Evolutionary conservation across 2,888 invertebrate species (phyloP), one percentile per base, ranked within the genome.

Genomic region (Glomeris marginata): DNA sequence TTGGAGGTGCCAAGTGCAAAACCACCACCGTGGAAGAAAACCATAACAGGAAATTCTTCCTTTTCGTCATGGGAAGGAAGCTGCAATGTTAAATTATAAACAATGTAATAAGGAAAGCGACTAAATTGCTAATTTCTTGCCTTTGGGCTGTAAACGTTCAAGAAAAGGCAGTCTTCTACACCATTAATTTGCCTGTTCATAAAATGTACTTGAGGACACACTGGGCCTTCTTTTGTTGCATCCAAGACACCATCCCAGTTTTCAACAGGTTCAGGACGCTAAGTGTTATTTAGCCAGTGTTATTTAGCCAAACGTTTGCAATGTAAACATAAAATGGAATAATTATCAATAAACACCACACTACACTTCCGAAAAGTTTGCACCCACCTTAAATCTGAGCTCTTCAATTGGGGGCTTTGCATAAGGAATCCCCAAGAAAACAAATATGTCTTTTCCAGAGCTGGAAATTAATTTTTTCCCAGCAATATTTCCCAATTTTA

Each of bases 261-360:
- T 16, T 47, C 47, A 11, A 40, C 47, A 16, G 40, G 40, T 15
- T 28, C n/a, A 10, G 47, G 47, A 21, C 40, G 47, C 47, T 47
- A 21, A 5, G 8, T 28, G 28, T 3, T 5, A 28, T 5, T 8
- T 8, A 8, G 8, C 8, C 8, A 28, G 8, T 5, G 3, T 3
- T n/a, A n/a, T n/a, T n/a, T n/a, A n/a, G n/a, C n/a, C n/a, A n/a
- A n/a, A n/a, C n/a, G n/a, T n/a, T n/a, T n/a, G n/a, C n/a, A n/a
- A n/a, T n/a, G n/a, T n/a, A n/a, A n/a, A n/a, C n/a, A n/a, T n/a
- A n/a, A n/a, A n/a, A n/a, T n/a, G n/a, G n/a, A n/a, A n/a, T n/a
- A n/a, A n/a, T n/a, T n/a, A n/a, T n/a, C n/a, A n/a, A n/a, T n/a
- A n/a, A 28, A 28, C 28, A 5, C 8, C 28, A 28, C n/a, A n/a